Conservation (phyloP, 2,113 vertebrate genomes). For the Tragelaphus strepsiceros region DNA sequence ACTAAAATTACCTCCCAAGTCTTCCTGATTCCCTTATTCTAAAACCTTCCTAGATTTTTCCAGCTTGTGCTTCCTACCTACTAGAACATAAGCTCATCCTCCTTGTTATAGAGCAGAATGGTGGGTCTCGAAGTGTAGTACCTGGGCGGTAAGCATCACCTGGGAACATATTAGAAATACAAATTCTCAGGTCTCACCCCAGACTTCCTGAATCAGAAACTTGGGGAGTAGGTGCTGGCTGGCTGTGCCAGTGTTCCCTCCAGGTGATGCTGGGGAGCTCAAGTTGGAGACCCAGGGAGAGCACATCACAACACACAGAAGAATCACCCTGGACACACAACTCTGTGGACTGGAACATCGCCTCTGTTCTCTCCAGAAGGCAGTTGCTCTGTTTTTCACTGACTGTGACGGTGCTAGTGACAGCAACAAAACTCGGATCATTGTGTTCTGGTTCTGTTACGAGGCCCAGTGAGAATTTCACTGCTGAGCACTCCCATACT, state of each 20-base stretch:
- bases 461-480: not conserved
- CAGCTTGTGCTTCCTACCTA: not conserved
- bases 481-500: not conserved
- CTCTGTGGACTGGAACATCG: accelerated
- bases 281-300: not conserved
- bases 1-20: not conserved
- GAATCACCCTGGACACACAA: not conserved
- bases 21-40: not conserved
- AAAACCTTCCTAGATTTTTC: not conserved
- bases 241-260: not conserved
- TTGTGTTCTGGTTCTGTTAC: not conserved
- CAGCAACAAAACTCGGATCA: not conserved
- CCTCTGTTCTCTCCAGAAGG: not conserved
- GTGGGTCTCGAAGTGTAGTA: not conserved
- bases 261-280: not conserved
- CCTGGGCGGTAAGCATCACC: not conserved
- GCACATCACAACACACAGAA: not conserved
- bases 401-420: not conserved
- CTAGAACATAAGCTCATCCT: not conserved
- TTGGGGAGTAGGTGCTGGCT: no score
- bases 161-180: not conserved
- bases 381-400: not conserved
- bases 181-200: not conserved
- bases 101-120: not conserved
- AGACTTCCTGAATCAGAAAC: not conserved